Percentiles rank a stretch among this genome's conserved stretches.
Evolutionary conservation across 1,140 invertebrate genomes (phyloP).

Genomic region (Bombus cullumanus): DNA sequence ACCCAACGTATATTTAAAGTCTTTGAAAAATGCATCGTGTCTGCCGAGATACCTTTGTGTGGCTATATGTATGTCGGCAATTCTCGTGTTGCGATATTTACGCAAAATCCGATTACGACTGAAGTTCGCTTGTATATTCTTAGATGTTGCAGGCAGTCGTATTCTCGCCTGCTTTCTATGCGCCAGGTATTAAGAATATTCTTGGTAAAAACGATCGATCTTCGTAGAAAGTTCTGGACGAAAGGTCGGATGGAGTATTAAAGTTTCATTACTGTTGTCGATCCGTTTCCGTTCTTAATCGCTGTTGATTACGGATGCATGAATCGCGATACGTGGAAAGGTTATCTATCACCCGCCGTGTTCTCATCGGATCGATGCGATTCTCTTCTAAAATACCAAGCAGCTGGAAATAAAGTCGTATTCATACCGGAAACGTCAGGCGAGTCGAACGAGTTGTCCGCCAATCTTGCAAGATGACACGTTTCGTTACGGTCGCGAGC

Average conservation of each 20-base stretch:
- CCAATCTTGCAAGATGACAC: not conserved
- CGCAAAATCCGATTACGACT: not conserved
- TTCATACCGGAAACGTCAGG: not conserved
- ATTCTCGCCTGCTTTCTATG: not conserved
- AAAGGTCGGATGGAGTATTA: not conserved
- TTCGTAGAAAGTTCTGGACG: not conserved
- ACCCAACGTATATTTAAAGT: not conserved
- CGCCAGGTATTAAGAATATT: not conserved
- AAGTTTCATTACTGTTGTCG: not conserved
- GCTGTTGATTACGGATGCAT: not conserved
- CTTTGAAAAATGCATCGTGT: slow-evolving; percentile 5
- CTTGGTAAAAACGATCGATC: not conserved
- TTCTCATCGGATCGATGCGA: not conserved
- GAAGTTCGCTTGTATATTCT: not conserved
- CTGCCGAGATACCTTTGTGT: not conserved
- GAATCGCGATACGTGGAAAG: not conserved
- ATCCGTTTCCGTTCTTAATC: not conserved
- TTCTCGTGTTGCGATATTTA: not conserved
- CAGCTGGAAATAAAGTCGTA: not conserved
- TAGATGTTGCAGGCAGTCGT: not conserved
- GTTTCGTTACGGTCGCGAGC: not conserved
- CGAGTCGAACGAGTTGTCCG: not conserved
- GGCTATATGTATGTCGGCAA: not conserved
- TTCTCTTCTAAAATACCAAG: not conserved
- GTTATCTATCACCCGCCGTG: not conserved